These are phyloP conservation scores for Tragelaphus imberbis DNA, from an alignment of 2,113 vertebrate species.

Conservation along the genomic window DNA sequence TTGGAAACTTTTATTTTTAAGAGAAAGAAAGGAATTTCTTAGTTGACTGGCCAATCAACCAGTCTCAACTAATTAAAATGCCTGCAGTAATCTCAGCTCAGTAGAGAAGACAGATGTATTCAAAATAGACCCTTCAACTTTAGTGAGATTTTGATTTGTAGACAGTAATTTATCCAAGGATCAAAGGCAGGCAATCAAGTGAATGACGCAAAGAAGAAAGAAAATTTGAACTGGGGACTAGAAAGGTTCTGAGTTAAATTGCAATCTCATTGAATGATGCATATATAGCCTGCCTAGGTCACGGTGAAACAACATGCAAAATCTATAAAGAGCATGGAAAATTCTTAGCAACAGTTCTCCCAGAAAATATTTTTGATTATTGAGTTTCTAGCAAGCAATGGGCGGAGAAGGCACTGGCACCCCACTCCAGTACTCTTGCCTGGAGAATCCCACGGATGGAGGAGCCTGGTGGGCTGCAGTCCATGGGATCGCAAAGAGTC, in stretches of 20 bases:
- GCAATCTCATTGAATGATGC: neutral
- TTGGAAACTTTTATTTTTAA: conserved; percentile 32
- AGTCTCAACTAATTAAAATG: conserved; percentile 39
- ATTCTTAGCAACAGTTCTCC: neutral
- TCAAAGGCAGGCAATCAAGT: neutral
- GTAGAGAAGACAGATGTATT: conserved; percentile 1
- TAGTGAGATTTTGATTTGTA: neutral
- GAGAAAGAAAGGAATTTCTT: neutral
- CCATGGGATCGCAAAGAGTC: too few relatives aligned
- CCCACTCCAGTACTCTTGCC: too few relatives aligned
- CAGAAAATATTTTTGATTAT: neutral
- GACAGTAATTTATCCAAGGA: neutral
- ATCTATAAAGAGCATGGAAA: neutral
- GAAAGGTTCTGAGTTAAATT: neutral
- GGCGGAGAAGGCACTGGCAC: too few relatives aligned
- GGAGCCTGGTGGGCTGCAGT: too few relatives aligned
- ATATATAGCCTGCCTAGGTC: neutral
- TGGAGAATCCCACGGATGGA: too few relatives aligned
- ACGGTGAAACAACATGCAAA: neutral
- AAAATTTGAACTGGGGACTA: neutral
- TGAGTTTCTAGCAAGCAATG: neutral
- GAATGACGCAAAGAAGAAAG: neutral
- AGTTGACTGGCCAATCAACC: neutral
- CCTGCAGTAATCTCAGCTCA: neutral
- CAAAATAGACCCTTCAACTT: neutral